Base-by-base conservation (phyloP, 2,888 invertebrate species). In the Dasypolia templi region DNA sequence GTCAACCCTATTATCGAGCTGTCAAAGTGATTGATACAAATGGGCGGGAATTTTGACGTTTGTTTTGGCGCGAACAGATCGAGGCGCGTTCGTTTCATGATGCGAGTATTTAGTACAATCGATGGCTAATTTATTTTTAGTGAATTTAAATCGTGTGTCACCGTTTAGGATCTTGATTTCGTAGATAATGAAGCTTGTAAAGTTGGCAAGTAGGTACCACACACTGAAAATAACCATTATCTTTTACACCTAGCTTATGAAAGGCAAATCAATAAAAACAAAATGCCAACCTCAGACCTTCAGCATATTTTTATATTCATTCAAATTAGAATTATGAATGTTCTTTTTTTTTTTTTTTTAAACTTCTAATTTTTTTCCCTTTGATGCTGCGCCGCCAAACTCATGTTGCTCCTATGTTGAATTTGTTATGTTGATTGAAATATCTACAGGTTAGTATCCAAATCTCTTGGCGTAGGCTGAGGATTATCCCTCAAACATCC, bases 11-110 rank as follows among this genome's bases (percentile, higher is more conserved):
- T 44, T 42, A 29, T 7, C n/a, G 26, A 68, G 42, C 89, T 89
- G 92, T 93, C 93, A 91, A 72, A 81, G 88, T 93, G 93, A 94
- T 91, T 83, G 89, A 94, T 93, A 85, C 89, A 86, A 88, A 89
- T 90, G 90, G 91, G 93, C 92, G 92, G 89, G 87, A 77, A 78
- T 88, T 89, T 89, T 91, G 91, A 91, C 91, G 91, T 92, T 90
- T 88, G 87, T 92, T 91, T 89, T 89, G 89, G 89, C 90, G 90
- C 89, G 87, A 88, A 87, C 80, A 87, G 85, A 86, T 86, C 79
- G 84, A 78, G 53, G 86, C 88, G 88, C 88, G 58, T 75, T 75
- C 53, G 67, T 77, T 70, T 77, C 63, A 76, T 63, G 73, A 62
- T 46, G 69, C 29, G 22, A 67, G 68, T 81, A 81, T 81, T 81